A percentile compares a stretch with the other conserved stretches of the same genome.
These are phyloP conservation scores for Crocallis elinguaria DNA, from an alignment of 2,888 invertebrate species.

Conservation along the genomic window DNA sequence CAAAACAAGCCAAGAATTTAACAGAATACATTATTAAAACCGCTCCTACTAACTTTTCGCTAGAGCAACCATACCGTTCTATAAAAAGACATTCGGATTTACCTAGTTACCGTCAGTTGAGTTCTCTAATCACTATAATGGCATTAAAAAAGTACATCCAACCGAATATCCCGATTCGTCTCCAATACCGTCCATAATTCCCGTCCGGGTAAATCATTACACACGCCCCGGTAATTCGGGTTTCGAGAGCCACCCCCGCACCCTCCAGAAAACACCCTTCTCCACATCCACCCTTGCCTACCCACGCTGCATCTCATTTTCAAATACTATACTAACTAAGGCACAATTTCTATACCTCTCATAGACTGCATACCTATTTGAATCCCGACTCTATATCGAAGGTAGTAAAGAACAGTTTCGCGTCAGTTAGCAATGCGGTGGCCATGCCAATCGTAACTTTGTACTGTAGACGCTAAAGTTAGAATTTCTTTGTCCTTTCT, in stretches of 20 bases:
- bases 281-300: slow-evolving; percentile 44
- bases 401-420: slow-evolving; percentile 55
- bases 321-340: slow-evolving; percentile 76
- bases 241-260: slow-evolving; percentile 69
- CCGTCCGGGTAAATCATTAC: slow-evolving; percentile 83
- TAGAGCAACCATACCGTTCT: slow-evolving; percentile 6
- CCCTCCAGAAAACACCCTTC: slow-evolving; percentile 39
- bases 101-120: slow-evolving; percentile 39
- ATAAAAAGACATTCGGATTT: slow-evolving; percentile 26
- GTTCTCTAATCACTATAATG: slow-evolving; percentile 55
- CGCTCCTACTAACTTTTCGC: neutral
- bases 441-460: slow-evolving; percentile 73
- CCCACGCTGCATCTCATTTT: slow-evolving; percentile 83
- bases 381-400: slow-evolving; percentile 62
- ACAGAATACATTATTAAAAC: neutral
- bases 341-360: slow-evolving; percentile 62
- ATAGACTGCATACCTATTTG: slow-evolving; percentile 46
- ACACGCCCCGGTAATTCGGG: slow-evolving; percentile 83
- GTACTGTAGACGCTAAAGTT: slow-evolving; percentile 67
- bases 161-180: slow-evolving; percentile 61
- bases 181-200: slow-evolving; percentile 80
- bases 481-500: slow-evolving; percentile 70
- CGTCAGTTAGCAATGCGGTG: slow-evolving; percentile 27
- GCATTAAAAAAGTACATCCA: slow-evolving; percentile 60
- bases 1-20: neutral